These are phyloP conservation scores for Dasysyrphus tricinctus DNA, from an alignment of 2,888 invertebrate species.

Conservation along the genomic window DNA sequence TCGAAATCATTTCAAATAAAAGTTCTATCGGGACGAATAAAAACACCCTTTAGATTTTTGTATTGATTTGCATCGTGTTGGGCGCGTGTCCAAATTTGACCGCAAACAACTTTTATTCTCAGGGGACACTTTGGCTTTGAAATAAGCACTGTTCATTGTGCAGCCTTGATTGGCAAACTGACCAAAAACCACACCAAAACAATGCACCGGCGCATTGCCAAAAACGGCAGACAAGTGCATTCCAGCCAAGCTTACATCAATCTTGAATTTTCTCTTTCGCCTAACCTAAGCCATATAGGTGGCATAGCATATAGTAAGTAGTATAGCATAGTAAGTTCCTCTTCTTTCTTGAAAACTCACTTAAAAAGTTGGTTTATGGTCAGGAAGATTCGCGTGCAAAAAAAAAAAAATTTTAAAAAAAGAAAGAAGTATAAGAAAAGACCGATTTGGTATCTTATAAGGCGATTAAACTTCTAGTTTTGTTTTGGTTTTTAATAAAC, in stretches of 20 bases:
- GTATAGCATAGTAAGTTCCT: conserved; percentile 15
- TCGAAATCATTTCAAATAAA: no score
- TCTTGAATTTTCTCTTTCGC: conserved; percentile 73
- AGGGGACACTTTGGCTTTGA: conserved; percentile 21
- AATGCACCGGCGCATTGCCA: conserved; percentile 51
- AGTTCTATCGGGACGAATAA: neutral
- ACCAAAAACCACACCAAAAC: conserved; percentile 42
- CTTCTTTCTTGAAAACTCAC: conserved; percentile 40
- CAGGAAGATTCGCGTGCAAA: conserved; percentile 31
- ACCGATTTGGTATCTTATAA: conserved; percentile 59
- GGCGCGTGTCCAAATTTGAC: conserved; percentile 52
- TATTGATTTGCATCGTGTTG: conserved; percentile 61
- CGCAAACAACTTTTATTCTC: conserved; percentile 57
- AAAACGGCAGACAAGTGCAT: conserved; percentile 70
- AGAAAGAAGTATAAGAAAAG: conserved; percentile 26
- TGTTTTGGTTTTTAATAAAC: conserved; percentile 71
- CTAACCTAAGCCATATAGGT: conserved; percentile 47
- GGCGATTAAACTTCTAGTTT: conserved; percentile 70
- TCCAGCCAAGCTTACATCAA: conserved; percentile 65
- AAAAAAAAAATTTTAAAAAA: conserved; percentile 15
- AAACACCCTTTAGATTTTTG: conserved; percentile 1
- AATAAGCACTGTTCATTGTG: conserved; percentile 33
- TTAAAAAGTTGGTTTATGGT: conserved; percentile 50
- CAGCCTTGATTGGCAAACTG: conserved; percentile 14
- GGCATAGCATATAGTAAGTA: neutral